phyloP scores from a whole-genome alignment of 2,113 vertebrate genomes.

The Brienomyrus brachyistius region DNA sequence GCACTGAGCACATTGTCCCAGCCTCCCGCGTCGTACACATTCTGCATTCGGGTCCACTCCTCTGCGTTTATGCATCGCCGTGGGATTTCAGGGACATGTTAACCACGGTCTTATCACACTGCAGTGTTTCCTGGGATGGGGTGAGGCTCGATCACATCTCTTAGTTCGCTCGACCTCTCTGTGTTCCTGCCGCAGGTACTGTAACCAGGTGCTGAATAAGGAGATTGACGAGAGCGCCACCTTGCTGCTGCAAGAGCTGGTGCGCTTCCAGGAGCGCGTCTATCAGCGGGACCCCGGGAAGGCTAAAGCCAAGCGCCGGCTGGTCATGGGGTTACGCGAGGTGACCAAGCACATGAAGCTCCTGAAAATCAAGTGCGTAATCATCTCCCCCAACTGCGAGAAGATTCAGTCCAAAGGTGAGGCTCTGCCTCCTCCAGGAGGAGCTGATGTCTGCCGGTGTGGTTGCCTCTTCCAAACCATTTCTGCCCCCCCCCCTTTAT shows the following conservation, averaged over 20 bases:
- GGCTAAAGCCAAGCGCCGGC: conserved; percentile 85
- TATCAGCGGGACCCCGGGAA: conserved; percentile 92
- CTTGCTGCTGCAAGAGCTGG: conserved; percentile 86
- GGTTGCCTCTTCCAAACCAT: background rate
- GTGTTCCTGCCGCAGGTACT: conserved; percentile 67
- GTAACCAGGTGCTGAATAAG: conserved; percentile 96
- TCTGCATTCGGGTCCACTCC: conserved; percentile 43
- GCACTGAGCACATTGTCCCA: conserved; percentile 50
- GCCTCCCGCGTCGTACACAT: conserved; percentile 42
- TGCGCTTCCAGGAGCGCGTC: conserved; percentile 90
- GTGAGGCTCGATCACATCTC: background rate
- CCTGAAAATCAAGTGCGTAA: conserved; percentile 91
- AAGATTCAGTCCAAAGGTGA: conserved; percentile 97
- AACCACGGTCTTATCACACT: background rate
- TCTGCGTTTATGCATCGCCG: conserved; percentile 21
- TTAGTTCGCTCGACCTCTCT: background rate
- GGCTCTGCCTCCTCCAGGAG: background rate
- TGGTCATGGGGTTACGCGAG: conserved; percentile 94
- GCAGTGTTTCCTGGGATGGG: background rate
- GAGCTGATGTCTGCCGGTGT: background rate
- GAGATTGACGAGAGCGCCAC: conserved; percentile 97
- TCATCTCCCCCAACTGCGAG: conserved; percentile 98
- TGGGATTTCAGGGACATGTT: background rate
- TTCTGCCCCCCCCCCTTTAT: background rate
- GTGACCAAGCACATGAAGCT: conserved; percentile 98